Evolutionary conservation across 2,888 invertebrate genomes (phyloP).

Genomic region (Helleia helle): DNA sequence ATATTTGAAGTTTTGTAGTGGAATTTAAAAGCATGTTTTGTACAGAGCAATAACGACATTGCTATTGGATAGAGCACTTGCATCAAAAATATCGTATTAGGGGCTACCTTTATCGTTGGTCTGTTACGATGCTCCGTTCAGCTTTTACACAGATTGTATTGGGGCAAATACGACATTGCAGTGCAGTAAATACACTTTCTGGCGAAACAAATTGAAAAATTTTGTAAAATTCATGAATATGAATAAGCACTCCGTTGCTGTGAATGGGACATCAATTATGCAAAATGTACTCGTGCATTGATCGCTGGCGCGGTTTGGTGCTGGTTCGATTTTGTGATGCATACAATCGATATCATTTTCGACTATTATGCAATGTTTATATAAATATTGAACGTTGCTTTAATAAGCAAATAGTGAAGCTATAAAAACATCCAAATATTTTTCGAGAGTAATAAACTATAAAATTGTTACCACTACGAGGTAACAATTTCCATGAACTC

Average conservation of each 20-base stretch:
- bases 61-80: slow-evolving; percentile 34
- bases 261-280: slow-evolving; percentile 70
- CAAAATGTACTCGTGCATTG: slow-evolving; percentile 61
- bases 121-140: slow-evolving; percentile 34
- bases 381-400: slow-evolving; percentile 7
- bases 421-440: too few relatives aligned
- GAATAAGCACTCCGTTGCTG: slow-evolving; percentile 59
- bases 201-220: slow-evolving; percentile 62
- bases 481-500: too few relatives aligned
- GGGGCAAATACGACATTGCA: slow-evolving; percentile 50
- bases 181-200: slow-evolving; percentile 59
- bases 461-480: too few relatives aligned
- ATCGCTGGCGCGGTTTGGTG: slow-evolving; percentile 32
- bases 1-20: slow-evolving; percentile 12
- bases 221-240: slow-evolving; percentile 69
- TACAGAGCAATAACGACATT: slow-evolving; percentile 27
- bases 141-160: slow-evolving; percentile 62
- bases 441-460: too few relatives aligned
- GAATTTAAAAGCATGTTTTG: slow-evolving; percentile 23
- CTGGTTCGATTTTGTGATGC: slow-evolving; percentile 30
- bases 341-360: slow-evolving; percentile 15
- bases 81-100: slow-evolving; percentile 53
- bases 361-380: slow-evolving; percentile 12
- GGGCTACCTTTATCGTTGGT: slow-evolving; percentile 39
- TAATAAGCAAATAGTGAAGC: too few relatives aligned